These are phyloP conservation scores for Caenorhabditis inopinata DNA, from an alignment of 1,140 invertebrate species.

Conservation along the genomic window DNA sequence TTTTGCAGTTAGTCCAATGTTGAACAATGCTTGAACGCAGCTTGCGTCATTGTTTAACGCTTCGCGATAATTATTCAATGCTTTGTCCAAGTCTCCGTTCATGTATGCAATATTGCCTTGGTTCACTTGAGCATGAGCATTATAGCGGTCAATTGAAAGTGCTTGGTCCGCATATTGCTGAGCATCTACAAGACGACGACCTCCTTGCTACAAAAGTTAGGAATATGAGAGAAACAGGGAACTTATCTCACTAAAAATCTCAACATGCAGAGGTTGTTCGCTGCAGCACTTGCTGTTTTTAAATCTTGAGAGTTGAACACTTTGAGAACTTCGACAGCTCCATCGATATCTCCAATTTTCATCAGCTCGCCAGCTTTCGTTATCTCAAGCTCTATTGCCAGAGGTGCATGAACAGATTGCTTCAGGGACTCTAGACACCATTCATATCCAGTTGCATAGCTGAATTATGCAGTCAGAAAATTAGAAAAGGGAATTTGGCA, in stretches of 20 bases:
- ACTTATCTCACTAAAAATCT: constrained; percentile 75
- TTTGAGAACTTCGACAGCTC: constrained; percentile 82
- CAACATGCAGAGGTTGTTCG: constrained; percentile 87
- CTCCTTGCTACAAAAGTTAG: constrained; percentile 54
- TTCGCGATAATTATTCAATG: constrained; percentile 75
- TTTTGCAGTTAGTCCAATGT: constrained; percentile 73
- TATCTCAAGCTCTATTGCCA: constrained; percentile 86
- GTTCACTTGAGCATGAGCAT: constrained; percentile 82
- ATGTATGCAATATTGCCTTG: constrained; percentile 80
- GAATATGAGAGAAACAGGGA: not conserved
- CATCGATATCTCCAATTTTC: constrained; percentile 78
- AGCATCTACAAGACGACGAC: constrained; percentile 79
- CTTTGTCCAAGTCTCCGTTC: constrained; percentile 76
- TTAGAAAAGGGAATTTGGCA: too few species aligned
- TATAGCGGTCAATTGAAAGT: constrained; percentile 77
- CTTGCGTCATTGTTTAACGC: constrained; percentile 40
- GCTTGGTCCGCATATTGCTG: constrained; percentile 79
- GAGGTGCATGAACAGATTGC: constrained; percentile 75
- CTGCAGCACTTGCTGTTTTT: constrained; percentile 79
- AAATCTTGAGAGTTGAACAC: constrained; percentile 82
- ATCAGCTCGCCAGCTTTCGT: constrained; percentile 88
- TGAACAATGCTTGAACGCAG: constrained; percentile 79
- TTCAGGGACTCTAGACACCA: constrained; percentile 75
- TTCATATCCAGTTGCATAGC: constrained; percentile 71
- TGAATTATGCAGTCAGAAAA: constrained; percentile 61